phyloP scores from a whole-genome alignment of 2,888 invertebrate genomes.

The Mesopsocus fuscifrons region DNA sequence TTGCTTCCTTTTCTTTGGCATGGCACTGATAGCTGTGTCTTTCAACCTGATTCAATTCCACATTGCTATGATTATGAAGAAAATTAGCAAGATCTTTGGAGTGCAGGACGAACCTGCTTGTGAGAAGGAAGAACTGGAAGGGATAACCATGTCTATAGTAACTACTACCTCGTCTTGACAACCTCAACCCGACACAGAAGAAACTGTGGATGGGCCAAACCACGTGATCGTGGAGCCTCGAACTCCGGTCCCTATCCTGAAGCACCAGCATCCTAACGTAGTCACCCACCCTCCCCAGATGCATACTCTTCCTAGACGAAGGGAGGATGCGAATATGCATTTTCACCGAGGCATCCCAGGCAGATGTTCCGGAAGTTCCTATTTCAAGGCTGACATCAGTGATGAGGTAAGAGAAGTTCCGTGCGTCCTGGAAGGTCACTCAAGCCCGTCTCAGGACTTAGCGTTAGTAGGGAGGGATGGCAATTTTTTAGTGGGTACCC shows the following conservation, averaged over 20 bases:
- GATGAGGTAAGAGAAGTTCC: too few species aligned
- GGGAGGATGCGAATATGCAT: slow-evolving; percentile 23
- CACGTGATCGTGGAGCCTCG: slow-evolving; percentile 8
- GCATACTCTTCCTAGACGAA: slow-evolving; percentile 32
- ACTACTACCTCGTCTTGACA: slow-evolving; percentile 30
- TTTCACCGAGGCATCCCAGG: slow-evolving; percentile 47
- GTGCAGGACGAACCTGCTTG: slow-evolving; percentile 21
- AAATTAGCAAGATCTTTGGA: slow-evolving; percentile 28
- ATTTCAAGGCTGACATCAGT: slow-evolving; percentile 10
- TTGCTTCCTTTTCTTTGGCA: slow-evolving; percentile 62
- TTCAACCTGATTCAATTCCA: slow-evolving; percentile 72
- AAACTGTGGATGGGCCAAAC: slow-evolving; percentile 12
- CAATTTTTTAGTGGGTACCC: too few species aligned
- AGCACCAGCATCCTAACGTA: not conserved
- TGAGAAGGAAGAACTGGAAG: slow-evolving; percentile 26
- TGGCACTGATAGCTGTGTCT: slow-evolving; percentile 74
- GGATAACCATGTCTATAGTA: slow-evolving; percentile 28
- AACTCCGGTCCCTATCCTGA: slow-evolving; percentile 11
- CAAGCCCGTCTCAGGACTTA: too few species aligned
- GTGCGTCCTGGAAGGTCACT: too few species aligned
- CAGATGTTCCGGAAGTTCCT: slow-evolving; percentile 34
- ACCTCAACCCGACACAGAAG: slow-evolving; percentile 23
- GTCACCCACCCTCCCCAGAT: slow-evolving; percentile 24
- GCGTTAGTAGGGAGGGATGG: too few species aligned
- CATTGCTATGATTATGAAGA: slow-evolving; percentile 34